phyloP scores from a whole-genome alignment of 2,797 vertebrate species.

The Platalea minor region DNA sequence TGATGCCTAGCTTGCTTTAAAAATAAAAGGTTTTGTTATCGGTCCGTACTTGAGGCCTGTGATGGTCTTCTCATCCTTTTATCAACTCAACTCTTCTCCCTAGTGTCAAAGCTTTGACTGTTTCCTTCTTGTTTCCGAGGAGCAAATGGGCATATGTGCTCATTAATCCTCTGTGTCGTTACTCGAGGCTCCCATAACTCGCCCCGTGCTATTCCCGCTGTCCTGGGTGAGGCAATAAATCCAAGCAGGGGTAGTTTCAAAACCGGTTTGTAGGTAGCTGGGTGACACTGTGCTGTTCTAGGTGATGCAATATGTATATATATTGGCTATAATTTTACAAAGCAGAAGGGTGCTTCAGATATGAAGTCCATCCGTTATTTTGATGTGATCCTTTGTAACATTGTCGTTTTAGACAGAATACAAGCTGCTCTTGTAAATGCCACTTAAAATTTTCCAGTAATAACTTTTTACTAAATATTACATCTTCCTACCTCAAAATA shows the following conservation, averaged over 20 bases:
- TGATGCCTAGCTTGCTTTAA: background rate
- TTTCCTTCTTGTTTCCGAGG: background rate
- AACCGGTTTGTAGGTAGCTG: background rate
- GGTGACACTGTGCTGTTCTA: background rate
- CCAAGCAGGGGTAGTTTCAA: background rate
- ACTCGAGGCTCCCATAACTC: background rate
- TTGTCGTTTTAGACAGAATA: background rate
- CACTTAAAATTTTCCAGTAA: background rate
- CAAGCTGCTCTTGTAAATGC: background rate
- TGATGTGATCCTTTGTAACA: background rate
- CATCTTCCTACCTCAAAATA: background rate
- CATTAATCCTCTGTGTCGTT: accelerated
- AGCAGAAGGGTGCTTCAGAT: background rate
- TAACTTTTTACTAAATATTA: background rate
- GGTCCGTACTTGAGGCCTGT: background rate
- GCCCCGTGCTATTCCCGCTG: accelerated
- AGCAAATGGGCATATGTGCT: background rate
- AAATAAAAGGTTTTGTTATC: background rate
- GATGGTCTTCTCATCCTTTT: background rate
- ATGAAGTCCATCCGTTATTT: background rate
- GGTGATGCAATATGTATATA: background rate
- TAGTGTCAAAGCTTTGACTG: background rate
- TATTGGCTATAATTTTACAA: background rate
- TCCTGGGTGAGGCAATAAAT: background rate
- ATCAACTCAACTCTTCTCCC: background rate